A percentile compares a stretch with the other conserved stretches of the same genome.
Evolutionary conservation across 2,888 invertebrate genomes (phyloP).

Genomic region (Himalopsyche anomala): DNA sequence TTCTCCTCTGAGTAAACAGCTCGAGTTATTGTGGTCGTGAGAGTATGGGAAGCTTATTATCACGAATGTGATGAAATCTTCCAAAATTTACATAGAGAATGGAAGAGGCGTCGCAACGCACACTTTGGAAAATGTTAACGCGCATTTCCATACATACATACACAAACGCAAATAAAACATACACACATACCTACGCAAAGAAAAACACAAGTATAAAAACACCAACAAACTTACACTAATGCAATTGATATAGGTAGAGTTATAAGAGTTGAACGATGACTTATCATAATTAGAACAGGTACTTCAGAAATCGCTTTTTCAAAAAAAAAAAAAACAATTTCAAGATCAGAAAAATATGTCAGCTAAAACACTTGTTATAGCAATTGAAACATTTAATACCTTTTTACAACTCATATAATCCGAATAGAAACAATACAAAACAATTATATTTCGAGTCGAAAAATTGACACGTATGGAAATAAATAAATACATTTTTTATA

Average conservation of each 20-base stretch:
- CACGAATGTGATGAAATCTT: slow-evolving; percentile 65
- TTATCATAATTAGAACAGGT: too few species aligned
- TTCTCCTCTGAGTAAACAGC: slow-evolving; percentile 37
- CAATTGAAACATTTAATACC: too few species aligned
- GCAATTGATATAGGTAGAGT: not conserved
- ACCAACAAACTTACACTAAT: slow-evolving; percentile 39
- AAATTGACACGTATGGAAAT: too few species aligned
- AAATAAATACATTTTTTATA: too few species aligned
- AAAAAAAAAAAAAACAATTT: too few species aligned
- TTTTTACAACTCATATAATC: too few species aligned
- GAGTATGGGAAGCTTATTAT: slow-evolving; percentile 62
- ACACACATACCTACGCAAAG: not conserved
- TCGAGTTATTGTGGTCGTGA: slow-evolving; percentile 54
- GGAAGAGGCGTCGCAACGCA: slow-evolving; percentile 50
- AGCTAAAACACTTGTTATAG: too few species aligned
- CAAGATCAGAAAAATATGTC: too few species aligned
- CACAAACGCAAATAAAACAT: slow-evolving; percentile 27
- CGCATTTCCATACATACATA: slow-evolving; percentile 18
- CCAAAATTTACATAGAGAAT: slow-evolving; percentile 64
- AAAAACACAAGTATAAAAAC: slow-evolving; percentile 45
- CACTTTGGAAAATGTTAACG: slow-evolving; percentile 44
- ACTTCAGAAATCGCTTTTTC: too few species aligned
- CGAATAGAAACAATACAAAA: too few species aligned
- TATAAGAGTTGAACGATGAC: not conserved
- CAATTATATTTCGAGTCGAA: too few species aligned